Evolutionary conservation across 2,113 vertebrate species (phyloP).

Genomic region (Perognathus longimembris): DNA sequence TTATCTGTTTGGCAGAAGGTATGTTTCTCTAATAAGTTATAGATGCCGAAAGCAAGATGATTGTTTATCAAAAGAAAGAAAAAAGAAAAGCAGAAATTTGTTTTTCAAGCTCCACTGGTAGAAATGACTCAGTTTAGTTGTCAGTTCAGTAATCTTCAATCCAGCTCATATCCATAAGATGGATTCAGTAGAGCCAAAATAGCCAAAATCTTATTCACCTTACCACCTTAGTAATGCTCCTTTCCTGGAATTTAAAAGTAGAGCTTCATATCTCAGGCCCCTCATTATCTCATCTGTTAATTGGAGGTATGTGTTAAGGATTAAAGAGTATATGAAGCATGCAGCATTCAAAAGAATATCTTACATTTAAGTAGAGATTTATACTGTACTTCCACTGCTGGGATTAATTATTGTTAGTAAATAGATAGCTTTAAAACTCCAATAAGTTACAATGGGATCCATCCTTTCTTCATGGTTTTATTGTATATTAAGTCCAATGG

Average conservation of each 20-base stretch:
- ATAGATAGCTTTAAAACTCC: background rate
- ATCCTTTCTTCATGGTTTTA: background rate
- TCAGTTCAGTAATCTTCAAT: conserved; percentile 39
- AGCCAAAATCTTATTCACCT: background rate
- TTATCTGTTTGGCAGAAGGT: conserved; percentile 67
- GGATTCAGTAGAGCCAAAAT: background rate
- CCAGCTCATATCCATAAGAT: background rate
- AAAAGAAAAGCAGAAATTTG: background rate
- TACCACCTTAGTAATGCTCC: background rate
- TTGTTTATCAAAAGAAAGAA: conserved; percentile 49
- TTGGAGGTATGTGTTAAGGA: background rate
- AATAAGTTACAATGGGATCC: background rate
- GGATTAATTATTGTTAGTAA: background rate
- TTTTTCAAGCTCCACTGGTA: conserved; percentile 58
- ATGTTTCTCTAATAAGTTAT: conserved; percentile 73
- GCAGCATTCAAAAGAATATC: background rate
- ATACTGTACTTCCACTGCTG: background rate
- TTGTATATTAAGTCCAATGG: background rate
- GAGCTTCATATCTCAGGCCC: background rate
- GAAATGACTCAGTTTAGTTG: conserved; percentile 41
- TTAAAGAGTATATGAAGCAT: background rate
- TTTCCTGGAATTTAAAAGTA: background rate
- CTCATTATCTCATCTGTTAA: background rate
- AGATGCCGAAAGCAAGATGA: conserved; percentile 64
- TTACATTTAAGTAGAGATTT: background rate